Evolutionary conservation across 2,888 invertebrate species (phyloP), one percentile per base, ranked within the genome.

Genomic region (Drosophila kambysellisi): DNA sequence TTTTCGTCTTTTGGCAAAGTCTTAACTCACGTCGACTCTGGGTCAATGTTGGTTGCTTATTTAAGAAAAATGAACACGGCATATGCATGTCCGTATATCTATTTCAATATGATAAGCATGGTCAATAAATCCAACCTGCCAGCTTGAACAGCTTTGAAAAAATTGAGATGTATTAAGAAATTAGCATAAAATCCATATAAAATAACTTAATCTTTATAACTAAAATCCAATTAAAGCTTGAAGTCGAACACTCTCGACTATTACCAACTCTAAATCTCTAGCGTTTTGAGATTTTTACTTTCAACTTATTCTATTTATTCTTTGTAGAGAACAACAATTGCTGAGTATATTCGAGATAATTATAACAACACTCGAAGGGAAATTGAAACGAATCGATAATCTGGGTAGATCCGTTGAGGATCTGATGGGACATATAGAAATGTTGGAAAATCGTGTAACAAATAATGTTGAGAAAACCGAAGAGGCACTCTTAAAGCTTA

Each of bases 331-430:
- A 93, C 97, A 97, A 93, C 97, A 97, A 93, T 95, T 97, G 76
- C 96, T 97, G 94, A 97, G 97, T 92, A 96, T 98, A 64, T 97
- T 98, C 94, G 97, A 97, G 93, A 97, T 97, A 63, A 97, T 98
- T 82, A 97, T 97, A 70, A 97, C 97, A 84, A 97, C 97, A 33
- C 93, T 97, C 84, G 97, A 98, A 93, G 96, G 97, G 7, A 97
- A 97, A 94, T 94, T 98, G 17, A 97, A 97, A 92, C 94, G 97
- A 82, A 97, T 98, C 91, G 97, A 97, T 91, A 97, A 97, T 92
- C 93, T 97, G 67, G 97, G 98, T 92, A 96, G 97, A 93, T 97
- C 97, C 0, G 97, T 97, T 3, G 97, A 97, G 91, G 97, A 97
- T 91, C 93, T 98, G 68, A 97, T 97, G 97, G 94, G 97, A 81